Evolutionary conservation across 2,113 vertebrate genomes (phyloP).

Genomic region (Cepphus grylle): DNA sequence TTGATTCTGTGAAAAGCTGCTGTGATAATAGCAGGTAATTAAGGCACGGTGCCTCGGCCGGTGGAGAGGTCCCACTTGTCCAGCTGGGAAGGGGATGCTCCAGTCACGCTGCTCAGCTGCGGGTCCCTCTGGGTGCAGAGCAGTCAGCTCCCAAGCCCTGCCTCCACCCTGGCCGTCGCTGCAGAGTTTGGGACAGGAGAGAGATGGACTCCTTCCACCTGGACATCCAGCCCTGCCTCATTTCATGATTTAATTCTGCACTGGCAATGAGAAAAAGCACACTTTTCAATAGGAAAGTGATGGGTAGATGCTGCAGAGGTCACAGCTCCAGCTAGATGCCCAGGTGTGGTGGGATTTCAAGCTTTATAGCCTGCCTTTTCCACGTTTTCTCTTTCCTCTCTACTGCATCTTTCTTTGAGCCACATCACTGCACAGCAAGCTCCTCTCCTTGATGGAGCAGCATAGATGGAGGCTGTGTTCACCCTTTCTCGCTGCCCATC

Average conservation of each 20-base stretch:
- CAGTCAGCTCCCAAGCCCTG: fast-evolving
- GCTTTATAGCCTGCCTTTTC: not conserved
- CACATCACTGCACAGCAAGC: not conserved
- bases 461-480: fast-evolving
- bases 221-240: not conserved
- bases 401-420: not conserved
- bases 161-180: fast-evolving
- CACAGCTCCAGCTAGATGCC: not conserved
- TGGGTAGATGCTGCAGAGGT: not conserved
- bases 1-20: not conserved
- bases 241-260: not conserved
- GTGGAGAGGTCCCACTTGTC: not conserved
- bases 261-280: not conserved
- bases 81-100: not conserved
- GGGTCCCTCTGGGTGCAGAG: not conserved
- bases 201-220: not conserved
- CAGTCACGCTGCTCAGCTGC: fast-evolving
- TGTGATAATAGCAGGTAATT: not conserved
- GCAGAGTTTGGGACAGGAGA: not conserved
- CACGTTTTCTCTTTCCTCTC: not conserved
- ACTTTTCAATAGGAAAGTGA: fast-evolving
- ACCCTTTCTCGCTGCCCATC: not conserved
- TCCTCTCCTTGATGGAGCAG: not conserved
- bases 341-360: not conserved
- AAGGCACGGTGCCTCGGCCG: fast-evolving